Evolutionary conservation across 2,113 vertebrate species (phyloP).

Genomic region (Oreochromis aureus): DNA sequence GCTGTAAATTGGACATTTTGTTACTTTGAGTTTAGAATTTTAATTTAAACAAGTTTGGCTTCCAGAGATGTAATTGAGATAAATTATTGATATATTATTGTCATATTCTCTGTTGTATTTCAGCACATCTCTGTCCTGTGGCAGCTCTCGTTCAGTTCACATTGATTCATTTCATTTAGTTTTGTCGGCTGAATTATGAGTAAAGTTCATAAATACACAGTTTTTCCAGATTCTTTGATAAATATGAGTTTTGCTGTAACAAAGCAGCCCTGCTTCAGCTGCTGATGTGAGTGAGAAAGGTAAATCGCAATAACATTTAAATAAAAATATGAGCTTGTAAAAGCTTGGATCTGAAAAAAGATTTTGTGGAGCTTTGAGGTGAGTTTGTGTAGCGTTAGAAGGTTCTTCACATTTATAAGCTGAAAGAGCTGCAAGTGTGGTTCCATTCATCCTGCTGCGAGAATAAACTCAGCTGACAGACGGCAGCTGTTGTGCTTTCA

Average conservation of each 20-base stretch:
- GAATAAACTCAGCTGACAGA: neutral
- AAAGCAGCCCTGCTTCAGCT: neutral
- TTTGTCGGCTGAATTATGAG: neutral
- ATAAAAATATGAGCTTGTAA: neutral
- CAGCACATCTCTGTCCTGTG: neutral
- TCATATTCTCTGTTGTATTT: neutral
- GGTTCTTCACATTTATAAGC: neutral
- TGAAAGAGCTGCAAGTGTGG: neutral
- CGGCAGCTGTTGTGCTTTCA: neutral
- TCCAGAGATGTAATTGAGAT: neutral
- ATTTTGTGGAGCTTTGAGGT: neutral
- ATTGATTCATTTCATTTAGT: neutral
- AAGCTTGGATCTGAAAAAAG: neutral
- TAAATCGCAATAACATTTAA: rapidly evolving
- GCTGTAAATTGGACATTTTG: neutral
- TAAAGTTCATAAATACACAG: neutral
- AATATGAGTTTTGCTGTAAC: neutral
- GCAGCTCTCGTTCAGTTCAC: neutral
- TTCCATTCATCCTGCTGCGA: neutral
- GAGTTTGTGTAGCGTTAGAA: neutral
- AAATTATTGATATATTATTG: neutral
- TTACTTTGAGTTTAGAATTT: neutral
- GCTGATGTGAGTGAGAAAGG: neutral
- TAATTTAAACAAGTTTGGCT: neutral
- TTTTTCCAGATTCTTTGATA: neutral